Conservation (phyloP, 2,888 invertebrate species). For the Tyria jacobaeae region DNA sequence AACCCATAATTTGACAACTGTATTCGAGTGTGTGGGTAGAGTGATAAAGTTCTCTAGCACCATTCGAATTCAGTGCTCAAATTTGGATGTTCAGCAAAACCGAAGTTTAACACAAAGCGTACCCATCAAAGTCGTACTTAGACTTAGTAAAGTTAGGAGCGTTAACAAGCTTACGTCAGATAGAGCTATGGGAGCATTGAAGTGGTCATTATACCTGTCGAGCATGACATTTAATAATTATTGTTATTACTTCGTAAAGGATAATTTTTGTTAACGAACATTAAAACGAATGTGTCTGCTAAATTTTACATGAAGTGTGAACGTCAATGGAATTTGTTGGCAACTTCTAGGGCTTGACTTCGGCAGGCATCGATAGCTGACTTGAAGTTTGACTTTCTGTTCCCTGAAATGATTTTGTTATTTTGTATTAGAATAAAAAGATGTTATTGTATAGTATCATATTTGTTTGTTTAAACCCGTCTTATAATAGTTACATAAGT, state of each 20-base stretch:
- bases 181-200: not conserved
- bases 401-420: not conserved
- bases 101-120: constrained; percentile 1
- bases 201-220: not conserved
- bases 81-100: constrained; percentile 67
- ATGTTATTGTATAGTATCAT: not conserved
- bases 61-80: constrained; percentile 90
- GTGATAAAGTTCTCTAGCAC: constrained; percentile 88
- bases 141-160: not conserved
- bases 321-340: no score
- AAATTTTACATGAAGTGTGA: not conserved
- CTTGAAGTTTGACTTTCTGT: not conserved
- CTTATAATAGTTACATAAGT: not conserved
- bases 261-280: not conserved
- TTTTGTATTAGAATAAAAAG: not conserved
- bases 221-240: constrained; percentile 1
- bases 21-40: constrained; percentile 89
- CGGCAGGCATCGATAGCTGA: no score
- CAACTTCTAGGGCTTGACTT: not conserved
- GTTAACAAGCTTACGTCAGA: not conserved
- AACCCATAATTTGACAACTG: constrained; percentile 87
- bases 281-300: constrained; percentile 2
- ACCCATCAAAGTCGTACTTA: no score
- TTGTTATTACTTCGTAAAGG: not conserved
- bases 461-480: not conserved